phyloP scores from a whole-genome alignment of 2,888 invertebrate species.

The Ochropleura leucogaster region DNA sequence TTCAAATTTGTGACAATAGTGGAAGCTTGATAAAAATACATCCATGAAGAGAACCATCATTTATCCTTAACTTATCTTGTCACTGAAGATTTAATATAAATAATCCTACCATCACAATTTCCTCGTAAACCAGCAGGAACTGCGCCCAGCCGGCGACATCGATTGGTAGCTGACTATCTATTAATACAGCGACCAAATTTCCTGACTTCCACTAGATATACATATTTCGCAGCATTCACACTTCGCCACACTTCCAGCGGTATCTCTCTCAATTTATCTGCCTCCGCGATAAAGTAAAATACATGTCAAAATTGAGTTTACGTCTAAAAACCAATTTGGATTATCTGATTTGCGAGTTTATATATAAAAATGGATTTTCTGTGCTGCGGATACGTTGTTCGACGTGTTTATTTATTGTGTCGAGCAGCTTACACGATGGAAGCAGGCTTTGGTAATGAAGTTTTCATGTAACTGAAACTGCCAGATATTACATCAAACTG shows the following conservation, averaged over 20 bases:
- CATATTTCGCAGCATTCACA: conserved; percentile 70
- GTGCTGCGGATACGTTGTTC: conserved; percentile 64
- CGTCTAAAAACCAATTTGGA: conserved; percentile 89
- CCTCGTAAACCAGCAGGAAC: conserved; percentile 28
- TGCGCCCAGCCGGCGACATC: conserved; percentile 33
- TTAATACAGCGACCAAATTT: conserved; percentile 63
- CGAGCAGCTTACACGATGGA: conserved; percentile 41
- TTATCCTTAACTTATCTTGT: neutral
- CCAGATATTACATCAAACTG: conserved; percentile 4
- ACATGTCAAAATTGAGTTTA: conserved; percentile 89
- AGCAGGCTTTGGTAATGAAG: conserved; percentile 27
- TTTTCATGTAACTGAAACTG: conserved; percentile 15
- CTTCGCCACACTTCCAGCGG: conserved; percentile 73
- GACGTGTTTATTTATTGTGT: conserved; percentile 68
- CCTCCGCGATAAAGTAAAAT: conserved; percentile 85
- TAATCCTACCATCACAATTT: conserved; percentile 40
- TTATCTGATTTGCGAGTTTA: conserved; percentile 88
- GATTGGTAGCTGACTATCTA: conserved; percentile 48
- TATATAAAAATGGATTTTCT: conserved; percentile 79
- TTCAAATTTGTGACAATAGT: neutral
- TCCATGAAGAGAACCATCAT: neutral
- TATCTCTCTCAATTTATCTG: conserved; percentile 88
- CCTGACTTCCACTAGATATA: conserved; percentile 59
- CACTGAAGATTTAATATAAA: conserved; percentile 8
- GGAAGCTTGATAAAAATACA: neutral